These are phyloP conservation scores for Noturus placidus DNA, from an alignment of 2,113 vertebrate species.

Conservation along the genomic window DNA sequence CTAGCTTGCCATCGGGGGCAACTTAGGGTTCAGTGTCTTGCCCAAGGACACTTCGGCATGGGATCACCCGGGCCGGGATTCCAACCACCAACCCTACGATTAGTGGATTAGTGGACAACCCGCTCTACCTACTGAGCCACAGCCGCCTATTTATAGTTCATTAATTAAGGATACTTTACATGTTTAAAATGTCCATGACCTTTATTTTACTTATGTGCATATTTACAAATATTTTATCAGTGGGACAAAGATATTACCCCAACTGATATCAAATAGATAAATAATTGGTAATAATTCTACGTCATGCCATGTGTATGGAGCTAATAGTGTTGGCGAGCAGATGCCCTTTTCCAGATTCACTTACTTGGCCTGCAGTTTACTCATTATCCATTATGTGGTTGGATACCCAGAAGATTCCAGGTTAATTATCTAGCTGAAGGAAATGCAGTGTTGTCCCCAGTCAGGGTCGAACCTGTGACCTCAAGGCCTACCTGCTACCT, in stretches of 20 bases:
- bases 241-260: neutral
- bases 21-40: no score
- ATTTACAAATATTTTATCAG: neutral
- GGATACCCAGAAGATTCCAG: conserved; percentile 64
- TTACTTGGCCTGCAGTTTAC: conserved; percentile 47
- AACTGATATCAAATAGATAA: conserved; percentile 8
- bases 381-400: conserved; percentile 62
- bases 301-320: conserved; percentile 15
- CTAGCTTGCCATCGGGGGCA: no score
- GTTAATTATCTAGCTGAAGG: conserved; percentile 68
- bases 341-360: conserved; percentile 47
- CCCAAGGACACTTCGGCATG: no score
- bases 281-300: conserved; percentile 31
- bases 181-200: neutral
- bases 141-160: no score
- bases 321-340: conserved; percentile 21
- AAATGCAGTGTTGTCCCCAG: conserved; percentile 58
- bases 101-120: no score
- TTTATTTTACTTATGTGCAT: neutral
- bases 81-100: no score
- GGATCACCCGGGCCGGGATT: no score
- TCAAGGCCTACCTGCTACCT: conserved; percentile 54
- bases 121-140: no score
- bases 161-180: neutral
- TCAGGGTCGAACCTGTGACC: conserved; percentile 57